Evolutionary conservation across 2,888 invertebrate species (phyloP).

Genomic region (Scrobipalpa atriplicella): DNA sequence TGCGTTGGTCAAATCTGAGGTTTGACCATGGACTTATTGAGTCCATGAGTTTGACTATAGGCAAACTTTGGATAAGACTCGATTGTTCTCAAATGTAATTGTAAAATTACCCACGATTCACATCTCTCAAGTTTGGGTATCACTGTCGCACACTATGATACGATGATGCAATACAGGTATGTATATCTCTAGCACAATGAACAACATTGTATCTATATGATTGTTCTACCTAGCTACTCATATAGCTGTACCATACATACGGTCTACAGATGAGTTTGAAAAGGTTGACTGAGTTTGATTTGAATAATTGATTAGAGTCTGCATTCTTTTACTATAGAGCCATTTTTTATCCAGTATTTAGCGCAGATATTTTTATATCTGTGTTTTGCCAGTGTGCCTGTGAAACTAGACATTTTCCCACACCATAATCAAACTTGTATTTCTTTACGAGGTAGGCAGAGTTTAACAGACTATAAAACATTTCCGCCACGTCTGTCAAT

Average conservation of each 20-base stretch:
- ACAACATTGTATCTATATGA: slow-evolving; percentile 9
- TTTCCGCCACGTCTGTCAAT: no score
- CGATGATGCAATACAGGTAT: slow-evolving; percentile 15
- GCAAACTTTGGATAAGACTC: no score
- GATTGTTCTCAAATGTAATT: no score
- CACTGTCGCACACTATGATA: slow-evolving; percentile 2
- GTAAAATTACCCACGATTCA: not conserved
- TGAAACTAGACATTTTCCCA: no score
- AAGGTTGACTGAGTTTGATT: slow-evolving; percentile 12
- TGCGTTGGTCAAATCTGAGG: no score
- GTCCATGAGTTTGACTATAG: no score
- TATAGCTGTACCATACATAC: not conserved
- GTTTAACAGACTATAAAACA: no score
- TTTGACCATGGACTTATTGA: no score
- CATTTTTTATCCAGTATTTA: not conserved
- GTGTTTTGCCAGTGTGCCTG: not conserved
- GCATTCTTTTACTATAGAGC: not conserved
- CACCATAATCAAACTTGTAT: no score
- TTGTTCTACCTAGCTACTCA: not conserved
- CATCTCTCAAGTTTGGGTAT: not conserved
- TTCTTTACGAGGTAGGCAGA: no score
- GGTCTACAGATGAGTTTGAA: not conserved
- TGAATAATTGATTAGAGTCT: slow-evolving; percentile 5
- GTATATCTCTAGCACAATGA: slow-evolving; percentile 17
- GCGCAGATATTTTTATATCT: not conserved